Conservation (phyloP, 1,140 invertebrate species). For the Drosophila kohkoa region DNA sequence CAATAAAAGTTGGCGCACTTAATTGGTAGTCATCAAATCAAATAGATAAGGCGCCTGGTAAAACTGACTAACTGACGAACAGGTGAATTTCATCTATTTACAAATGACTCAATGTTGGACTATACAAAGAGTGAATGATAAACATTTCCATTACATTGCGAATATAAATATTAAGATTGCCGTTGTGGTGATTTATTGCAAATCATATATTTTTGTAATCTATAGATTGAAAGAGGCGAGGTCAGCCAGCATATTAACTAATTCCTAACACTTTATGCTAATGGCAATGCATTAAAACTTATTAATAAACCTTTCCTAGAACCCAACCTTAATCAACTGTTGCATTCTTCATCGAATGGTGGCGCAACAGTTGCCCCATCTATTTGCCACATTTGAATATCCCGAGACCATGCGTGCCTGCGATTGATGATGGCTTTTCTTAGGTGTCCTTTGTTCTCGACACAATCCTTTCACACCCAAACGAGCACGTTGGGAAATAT, state of each 20-base stretch:
- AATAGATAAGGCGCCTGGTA: conserved; percentile 1
- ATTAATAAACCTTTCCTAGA: not conserved
- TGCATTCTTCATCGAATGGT: conserved; percentile 17
- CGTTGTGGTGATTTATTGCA: too few relatives aligned
- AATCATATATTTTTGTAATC: too few relatives aligned
- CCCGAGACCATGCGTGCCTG: conserved; percentile 29
- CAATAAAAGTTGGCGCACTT: not conserved
- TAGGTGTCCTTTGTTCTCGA: conserved; percentile 12
- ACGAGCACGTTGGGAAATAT: conserved; percentile 7
- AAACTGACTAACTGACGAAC: not conserved
- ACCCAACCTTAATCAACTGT: conserved; percentile 32
- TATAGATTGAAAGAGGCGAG: not conserved
- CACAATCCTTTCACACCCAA: conserved; percentile 21
- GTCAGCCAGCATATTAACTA: not conserved
- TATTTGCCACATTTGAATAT: not conserved
- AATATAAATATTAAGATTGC: not conserved
- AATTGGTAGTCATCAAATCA: conserved; percentile 1
- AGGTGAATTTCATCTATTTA: not conserved
- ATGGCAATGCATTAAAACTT: conserved; percentile 1
- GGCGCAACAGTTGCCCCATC: conserved; percentile 48
- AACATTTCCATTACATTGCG: not conserved
- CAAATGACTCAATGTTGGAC: not conserved
- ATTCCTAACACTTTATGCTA: not conserved
- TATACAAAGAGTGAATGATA: not conserved
- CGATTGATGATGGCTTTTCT: conserved; percentile 39